Conservation (phyloP, 2,797 vertebrate species). For the Pyrocephalus nanus region DNA sequence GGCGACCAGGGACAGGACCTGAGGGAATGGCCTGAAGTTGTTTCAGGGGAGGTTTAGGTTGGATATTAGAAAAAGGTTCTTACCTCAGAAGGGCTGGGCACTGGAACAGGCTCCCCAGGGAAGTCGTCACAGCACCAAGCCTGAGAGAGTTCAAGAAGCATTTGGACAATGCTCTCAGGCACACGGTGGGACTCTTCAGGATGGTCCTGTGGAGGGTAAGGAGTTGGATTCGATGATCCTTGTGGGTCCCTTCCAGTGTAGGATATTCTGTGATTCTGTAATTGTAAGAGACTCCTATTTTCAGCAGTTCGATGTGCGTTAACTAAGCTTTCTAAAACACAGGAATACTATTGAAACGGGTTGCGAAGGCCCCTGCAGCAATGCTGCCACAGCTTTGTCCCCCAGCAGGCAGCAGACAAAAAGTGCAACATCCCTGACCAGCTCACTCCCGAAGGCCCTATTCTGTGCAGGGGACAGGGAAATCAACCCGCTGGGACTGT, state of each 20-base stretch:
- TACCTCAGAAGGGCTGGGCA: not conserved
- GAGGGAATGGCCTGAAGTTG: not conserved
- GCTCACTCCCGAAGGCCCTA: not conserved
- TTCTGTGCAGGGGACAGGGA: not conserved
- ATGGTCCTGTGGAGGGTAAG: not conserved
- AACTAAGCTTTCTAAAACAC: not conserved
- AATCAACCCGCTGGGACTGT: not conserved
- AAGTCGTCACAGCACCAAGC: not conserved
- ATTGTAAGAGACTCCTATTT: not conserved
- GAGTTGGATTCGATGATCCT: not conserved
- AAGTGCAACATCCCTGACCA: not conserved
- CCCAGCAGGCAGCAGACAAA: not conserved
- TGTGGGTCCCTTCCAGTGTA: not conserved
- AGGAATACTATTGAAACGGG: not conserved
- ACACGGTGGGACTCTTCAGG: not conserved
- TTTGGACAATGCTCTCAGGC: not conserved
- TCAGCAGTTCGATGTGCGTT: not conserved
- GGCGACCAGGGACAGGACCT: fast-evolving
- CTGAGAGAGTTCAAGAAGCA: not conserved
- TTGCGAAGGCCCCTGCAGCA: not conserved
- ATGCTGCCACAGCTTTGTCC: not conserved
- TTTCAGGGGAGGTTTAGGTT: not conserved
- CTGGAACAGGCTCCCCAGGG: not conserved
- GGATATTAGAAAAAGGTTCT: not conserved
- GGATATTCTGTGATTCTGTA: not conserved